phyloP scores from a whole-genome alignment of 2,888 invertebrate genomes.

The Monochamus alternatus region DNA sequence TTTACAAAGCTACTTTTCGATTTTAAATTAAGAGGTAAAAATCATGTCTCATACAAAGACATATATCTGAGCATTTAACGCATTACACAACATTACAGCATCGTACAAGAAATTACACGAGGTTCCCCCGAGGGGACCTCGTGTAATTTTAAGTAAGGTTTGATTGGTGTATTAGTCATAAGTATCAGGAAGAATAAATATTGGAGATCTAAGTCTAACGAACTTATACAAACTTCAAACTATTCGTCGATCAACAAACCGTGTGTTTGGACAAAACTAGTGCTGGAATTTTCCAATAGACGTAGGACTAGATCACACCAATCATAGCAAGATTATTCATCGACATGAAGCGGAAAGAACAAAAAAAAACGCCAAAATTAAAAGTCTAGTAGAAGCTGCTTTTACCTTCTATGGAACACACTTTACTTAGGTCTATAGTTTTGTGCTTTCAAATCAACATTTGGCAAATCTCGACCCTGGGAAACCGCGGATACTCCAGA shows the following conservation, averaged over 20 bases:
- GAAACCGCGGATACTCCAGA: not conserved
- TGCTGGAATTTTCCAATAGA: slow-evolving; percentile 59
- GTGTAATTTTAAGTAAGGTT: slow-evolving; percentile 36
- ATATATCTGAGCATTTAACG: slow-evolving; percentile 68
- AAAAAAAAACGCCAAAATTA: slow-evolving; percentile 27
- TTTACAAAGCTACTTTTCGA: slow-evolving; percentile 79
- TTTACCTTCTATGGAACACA: slow-evolving; percentile 45
- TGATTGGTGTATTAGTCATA: slow-evolving; percentile 64
- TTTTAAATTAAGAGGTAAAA: slow-evolving; percentile 61
- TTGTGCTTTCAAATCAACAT: slow-evolving; percentile 48
- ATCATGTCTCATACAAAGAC: slow-evolving; percentile 59
- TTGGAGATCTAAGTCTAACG: slow-evolving; percentile 60
- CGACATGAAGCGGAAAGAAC: slow-evolving; percentile 40
- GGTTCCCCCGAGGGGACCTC: not conserved
- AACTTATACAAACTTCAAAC: slow-evolving; percentile 64
- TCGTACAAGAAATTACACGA: slow-evolving; percentile 55
- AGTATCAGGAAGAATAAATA: slow-evolving; percentile 56
- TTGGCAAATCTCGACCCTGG: slow-evolving; percentile 27
- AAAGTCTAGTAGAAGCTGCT: slow-evolving; percentile 34
- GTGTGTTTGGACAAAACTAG: slow-evolving; percentile 61
- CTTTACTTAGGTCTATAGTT: slow-evolving; percentile 38
- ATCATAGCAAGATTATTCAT: slow-evolving; percentile 56
- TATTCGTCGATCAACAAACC: slow-evolving; percentile 40
- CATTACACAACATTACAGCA: slow-evolving; percentile 67
- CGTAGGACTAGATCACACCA: slow-evolving; percentile 62